phyloP scores from a whole-genome alignment of 2,797 vertebrate species.

The Nannoperca obscura region DNA sequence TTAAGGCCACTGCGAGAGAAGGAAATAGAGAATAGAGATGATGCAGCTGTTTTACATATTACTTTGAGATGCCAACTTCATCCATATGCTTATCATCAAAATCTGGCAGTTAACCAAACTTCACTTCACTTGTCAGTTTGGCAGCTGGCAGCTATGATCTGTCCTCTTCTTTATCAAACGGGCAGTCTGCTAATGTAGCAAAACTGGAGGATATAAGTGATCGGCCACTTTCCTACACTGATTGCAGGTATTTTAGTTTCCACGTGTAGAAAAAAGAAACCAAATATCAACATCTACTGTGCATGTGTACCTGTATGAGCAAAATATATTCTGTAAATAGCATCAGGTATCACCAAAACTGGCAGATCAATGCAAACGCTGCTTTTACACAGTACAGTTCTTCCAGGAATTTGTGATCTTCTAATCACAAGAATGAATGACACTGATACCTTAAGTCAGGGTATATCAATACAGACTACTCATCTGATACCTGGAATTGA shows the following conservation, averaged over 20 bases:
- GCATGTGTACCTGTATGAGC: neutral
- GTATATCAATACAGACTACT: too few species aligned
- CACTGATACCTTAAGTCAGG: too few species aligned
- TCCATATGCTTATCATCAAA: neutral
- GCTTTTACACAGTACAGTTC: neutral
- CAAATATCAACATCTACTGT: neutral
- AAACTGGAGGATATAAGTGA: constrained; percentile 1
- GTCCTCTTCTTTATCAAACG: constrained; percentile 5
- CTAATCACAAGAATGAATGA: neutral
- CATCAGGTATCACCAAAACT: neutral
- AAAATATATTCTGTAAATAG: neutral
- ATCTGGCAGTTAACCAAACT: constrained; percentile 12
- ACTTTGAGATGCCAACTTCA: neutral
- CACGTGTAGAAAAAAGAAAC: neutral
- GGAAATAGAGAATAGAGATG: neutral
- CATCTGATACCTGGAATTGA: too few species aligned
- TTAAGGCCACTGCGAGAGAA: constrained; percentile 93
- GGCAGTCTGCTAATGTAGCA: neutral
- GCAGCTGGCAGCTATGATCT: neutral
- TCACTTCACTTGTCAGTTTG: constrained; percentile 10
- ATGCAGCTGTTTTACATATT: constrained; percentile 13
- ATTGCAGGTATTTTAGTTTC: neutral
- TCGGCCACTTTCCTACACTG: neutral
- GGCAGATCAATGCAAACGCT: neutral
- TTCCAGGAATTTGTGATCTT: neutral